Conservation (phyloP, 2,113 vertebrate genomes). For the Aphyosemion australe region DNA sequence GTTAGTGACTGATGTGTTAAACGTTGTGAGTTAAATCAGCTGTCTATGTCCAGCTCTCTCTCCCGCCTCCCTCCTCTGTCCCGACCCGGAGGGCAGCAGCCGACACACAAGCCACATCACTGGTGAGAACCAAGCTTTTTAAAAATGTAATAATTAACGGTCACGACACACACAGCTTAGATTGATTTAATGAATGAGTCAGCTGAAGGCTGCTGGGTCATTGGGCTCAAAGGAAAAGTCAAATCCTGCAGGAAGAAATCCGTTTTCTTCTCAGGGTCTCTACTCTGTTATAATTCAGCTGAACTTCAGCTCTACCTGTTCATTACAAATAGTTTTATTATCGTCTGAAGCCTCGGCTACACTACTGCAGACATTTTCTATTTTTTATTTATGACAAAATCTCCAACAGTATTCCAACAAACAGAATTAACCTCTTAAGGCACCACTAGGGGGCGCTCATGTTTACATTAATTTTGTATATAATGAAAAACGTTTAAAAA, state of each 20-base stretch:
- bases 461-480: no score
- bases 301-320: background rate
- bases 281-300: background rate
- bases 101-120: slow-evolving; percentile 32
- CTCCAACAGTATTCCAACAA: no score
- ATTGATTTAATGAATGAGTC: background rate
- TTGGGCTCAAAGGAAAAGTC: background rate
- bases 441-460: no score
- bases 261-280: background rate
- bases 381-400: no score
- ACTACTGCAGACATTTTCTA: no score
- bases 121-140: slow-evolving; percentile 48
- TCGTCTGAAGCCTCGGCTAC: no score
- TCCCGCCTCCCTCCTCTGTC: slow-evolving; percentile 53
- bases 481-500: no score
- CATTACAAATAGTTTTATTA: background rate
- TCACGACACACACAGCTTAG: background rate
- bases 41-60: slow-evolving; percentile 32
- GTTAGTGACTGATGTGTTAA: background rate
- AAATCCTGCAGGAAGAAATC: background rate
- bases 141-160: background rate
- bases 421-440: no score
- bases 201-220: background rate
- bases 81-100: slow-evolving; percentile 45
- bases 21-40: background rate